These are phyloP conservation scores for Parazoanthus swiftii DNA, from an alignment of 92 coral and sea anemone genomes.

Conservation along the genomic window DNA sequence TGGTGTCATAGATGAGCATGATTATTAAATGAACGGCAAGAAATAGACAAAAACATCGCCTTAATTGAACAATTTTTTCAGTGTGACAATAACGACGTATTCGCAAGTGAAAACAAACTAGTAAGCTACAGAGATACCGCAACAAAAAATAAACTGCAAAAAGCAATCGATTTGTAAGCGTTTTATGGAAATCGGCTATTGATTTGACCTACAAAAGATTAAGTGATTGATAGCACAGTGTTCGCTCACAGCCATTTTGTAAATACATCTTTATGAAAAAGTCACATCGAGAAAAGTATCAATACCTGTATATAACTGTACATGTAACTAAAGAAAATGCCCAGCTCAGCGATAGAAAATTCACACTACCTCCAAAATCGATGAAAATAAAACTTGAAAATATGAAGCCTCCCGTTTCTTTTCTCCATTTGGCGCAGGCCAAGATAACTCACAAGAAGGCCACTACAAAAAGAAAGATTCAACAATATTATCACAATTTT, in stretches of 20 bases:
- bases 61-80: no score
- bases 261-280: background rate
- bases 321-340: background rate
- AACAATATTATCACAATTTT: background rate
- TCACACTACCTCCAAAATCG: constrained; percentile 23
- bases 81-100: no score
- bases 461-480: background rate
- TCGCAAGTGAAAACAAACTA: background rate
- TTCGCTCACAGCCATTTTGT: background rate
- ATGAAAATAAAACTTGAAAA: constrained; percentile 20
- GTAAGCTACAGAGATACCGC: background rate
- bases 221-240: background rate
- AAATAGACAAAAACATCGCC: no score
- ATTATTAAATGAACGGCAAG: background rate
- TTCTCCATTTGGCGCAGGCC: constrained; percentile 7
- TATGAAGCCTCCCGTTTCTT: background rate
- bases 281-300: background rate
- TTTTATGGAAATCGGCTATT: no score
- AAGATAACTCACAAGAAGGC: constrained; percentile 15
- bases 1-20: background rate
- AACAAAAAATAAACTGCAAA: background rate
- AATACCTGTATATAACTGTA: no score
- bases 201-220: background rate
- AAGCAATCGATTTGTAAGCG: background rate
- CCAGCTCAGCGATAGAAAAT: background rate